Percentiles rank a stretch among this genome's conserved stretches.
These are phyloP conservation scores for Steatocranus sp. DNA, from an alignment of 2,797 vertebrate species.

Conservation along the genomic window DNA sequence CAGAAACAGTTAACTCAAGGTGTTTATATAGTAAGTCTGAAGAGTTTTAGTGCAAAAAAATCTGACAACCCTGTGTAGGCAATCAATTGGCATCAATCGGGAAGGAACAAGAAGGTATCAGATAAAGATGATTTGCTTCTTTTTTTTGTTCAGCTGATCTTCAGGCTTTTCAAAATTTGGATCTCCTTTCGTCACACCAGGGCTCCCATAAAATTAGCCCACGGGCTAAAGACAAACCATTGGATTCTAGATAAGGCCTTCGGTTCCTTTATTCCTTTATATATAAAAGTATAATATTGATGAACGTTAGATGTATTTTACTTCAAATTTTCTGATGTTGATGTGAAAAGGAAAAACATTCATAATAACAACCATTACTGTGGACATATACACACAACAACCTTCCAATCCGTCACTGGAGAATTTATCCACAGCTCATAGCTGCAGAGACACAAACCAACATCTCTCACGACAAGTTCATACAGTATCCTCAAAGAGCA, in stretches of 20 bases:
- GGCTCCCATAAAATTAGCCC: neutral
- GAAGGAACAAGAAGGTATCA: neutral
- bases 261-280: neutral
- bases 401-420: neutral
- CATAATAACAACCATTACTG: neutral
- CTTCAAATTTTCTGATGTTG: neutral
- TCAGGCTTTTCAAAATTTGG: neutral
- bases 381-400: neutral
- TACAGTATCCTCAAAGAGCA: constrained; percentile 49
- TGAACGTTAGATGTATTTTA: neutral
- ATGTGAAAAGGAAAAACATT: neutral
- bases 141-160: neutral
- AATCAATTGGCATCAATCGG: neutral
- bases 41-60: neutral
- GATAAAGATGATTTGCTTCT: neutral
- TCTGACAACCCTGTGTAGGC: neutral
- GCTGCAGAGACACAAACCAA: neutral
- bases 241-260: neutral
- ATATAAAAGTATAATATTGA: neutral
- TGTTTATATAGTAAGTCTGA: neutral
- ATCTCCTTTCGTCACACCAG: neutral
- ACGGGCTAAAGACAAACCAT: neutral
- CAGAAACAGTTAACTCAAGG: neutral
- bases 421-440: neutral
- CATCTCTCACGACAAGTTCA: constrained; percentile 30